A percentile compares a stretch with the other conserved stretches of the same genome.
phyloP scores from a whole-genome alignment of 1,140 invertebrate genomes.

The Homalodisca vitripennis region DNA sequence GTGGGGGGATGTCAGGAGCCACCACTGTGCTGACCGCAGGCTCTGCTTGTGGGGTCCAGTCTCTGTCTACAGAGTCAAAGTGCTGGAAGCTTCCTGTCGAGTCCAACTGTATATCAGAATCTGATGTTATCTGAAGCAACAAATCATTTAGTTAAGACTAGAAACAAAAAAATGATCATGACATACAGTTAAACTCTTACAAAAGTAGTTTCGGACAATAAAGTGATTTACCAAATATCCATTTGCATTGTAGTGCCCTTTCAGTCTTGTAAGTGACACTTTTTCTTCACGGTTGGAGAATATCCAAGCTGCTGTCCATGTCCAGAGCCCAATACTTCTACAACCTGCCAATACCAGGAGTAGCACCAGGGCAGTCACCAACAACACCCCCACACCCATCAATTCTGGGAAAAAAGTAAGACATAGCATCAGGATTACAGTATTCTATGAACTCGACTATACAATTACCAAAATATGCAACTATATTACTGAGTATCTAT shows the following conservation, averaged over 20 bases:
- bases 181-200: background rate
- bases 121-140: slow-evolving; percentile 58
- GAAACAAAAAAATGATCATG: background rate
- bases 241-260: slow-evolving; percentile 59
- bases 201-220: background rate
- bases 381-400: slow-evolving; percentile 34
- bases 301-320: slow-evolving; percentile 55
- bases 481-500: too few species aligned
- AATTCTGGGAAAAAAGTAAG: too few species aligned
- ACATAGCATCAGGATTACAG: too few species aligned
- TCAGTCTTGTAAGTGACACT: slow-evolving; percentile 54
- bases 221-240: slow-evolving; percentile 58
- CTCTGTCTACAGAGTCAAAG: slow-evolving; percentile 63
- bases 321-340: slow-evolving; percentile 55
- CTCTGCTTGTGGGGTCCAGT: slow-evolving; percentile 39
- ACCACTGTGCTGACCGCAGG: slow-evolving; percentile 36
- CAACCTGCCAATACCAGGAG: slow-evolving; percentile 50
- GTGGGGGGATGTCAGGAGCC: slow-evolving; percentile 51
- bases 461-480: too few species aligned
- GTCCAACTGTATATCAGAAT: slow-evolving; percentile 64
- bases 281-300: slow-evolving; percentile 61
- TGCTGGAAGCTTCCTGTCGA: slow-evolving; percentile 64
- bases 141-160: background rate
- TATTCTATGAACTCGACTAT: too few species aligned
- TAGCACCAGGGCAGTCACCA: slow-evolving; percentile 30